A percentile compares a stretch with the other conserved stretches of the same genome.
These are phyloP conservation scores for Garrulus glandarius DNA, from an alignment of 2,797 vertebrate genomes.

Conservation along the genomic window DNA sequence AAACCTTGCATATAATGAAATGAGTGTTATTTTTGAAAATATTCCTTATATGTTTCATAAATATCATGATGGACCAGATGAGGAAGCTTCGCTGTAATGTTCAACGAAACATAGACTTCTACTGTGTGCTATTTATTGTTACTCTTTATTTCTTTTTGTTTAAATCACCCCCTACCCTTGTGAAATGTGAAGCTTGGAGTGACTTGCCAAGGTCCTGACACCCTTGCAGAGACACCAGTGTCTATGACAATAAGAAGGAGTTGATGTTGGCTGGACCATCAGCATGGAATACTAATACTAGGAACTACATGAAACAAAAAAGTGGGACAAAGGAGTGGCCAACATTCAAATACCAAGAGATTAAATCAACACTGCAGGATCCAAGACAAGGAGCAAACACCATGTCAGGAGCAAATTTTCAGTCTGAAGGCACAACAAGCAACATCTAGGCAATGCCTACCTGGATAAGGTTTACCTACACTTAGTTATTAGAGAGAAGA, in stretches of 20 bases:
- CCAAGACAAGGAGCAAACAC: not conserved
- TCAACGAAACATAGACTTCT: not conserved
- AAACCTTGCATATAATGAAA: not conserved
- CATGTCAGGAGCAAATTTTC: not conserved
- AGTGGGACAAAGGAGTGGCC: not conserved
- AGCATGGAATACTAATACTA: not conserved
- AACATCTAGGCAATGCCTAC: not conserved
- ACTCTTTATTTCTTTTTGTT: not conserved
- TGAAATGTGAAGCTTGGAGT: not conserved
- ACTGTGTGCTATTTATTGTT: not conserved
- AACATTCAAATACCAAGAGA: not conserved
- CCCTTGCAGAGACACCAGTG: not conserved
- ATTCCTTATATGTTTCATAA: not conserved
- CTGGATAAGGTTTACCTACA: not conserved
- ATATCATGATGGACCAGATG: not conserved
- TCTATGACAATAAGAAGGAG: not conserved
- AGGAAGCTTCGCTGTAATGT: not conserved
- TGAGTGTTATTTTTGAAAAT: not conserved
- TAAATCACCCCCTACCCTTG: not conserved
- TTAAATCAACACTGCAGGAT: not conserved
- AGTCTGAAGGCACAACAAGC: not conserved
- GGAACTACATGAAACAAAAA: not conserved
- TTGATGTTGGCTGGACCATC: not conserved
- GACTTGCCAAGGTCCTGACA: not conserved
- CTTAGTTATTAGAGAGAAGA: not conserved